A percentile compares a stretch with the other conserved stretches of the same genome.
Conservation (phyloP, 23 tunicate genomes). For the Halocynthia roretzi region DNA sequence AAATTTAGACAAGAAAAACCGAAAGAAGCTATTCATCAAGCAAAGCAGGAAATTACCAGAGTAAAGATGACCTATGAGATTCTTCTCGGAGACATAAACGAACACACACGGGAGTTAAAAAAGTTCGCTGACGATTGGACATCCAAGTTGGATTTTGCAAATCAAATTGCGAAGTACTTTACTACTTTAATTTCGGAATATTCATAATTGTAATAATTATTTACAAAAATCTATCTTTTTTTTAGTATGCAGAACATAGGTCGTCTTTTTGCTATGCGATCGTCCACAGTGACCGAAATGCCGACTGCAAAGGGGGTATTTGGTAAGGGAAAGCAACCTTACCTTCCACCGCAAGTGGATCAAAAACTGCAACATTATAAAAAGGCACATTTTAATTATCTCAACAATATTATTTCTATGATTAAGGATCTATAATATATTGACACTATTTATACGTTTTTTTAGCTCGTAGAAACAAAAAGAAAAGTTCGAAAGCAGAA, state of each 20-base stretch:
- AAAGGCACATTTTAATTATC: conserved; percentile 27
- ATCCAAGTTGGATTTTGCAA: neutral
- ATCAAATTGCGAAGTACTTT: conserved; percentile 1
- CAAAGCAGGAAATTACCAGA: no score
- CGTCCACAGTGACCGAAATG: conserved; percentile 56
- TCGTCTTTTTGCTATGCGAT: conserved; percentile 46
- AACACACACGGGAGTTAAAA: no score
- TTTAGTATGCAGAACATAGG: conserved; percentile 19
- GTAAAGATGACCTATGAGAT: no score
- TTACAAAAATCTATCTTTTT: neutral
- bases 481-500: neutral
- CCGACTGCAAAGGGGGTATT: conserved; percentile 59
- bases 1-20: no score
- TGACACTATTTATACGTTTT: no score
- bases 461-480: neutral
- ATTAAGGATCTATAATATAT: no score
- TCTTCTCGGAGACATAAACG: no score
- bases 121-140: no score
- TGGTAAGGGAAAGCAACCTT: conserved; percentile 37
- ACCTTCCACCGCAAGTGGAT: conserved; percentile 31
- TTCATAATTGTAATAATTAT: no score
- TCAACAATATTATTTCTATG: neutral
- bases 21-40: no score
- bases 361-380: conserved; percentile 25
- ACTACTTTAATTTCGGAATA: neutral